Conservation (phyloP, 2,888 invertebrate species). For the Gryllus longicercus region DNA sequence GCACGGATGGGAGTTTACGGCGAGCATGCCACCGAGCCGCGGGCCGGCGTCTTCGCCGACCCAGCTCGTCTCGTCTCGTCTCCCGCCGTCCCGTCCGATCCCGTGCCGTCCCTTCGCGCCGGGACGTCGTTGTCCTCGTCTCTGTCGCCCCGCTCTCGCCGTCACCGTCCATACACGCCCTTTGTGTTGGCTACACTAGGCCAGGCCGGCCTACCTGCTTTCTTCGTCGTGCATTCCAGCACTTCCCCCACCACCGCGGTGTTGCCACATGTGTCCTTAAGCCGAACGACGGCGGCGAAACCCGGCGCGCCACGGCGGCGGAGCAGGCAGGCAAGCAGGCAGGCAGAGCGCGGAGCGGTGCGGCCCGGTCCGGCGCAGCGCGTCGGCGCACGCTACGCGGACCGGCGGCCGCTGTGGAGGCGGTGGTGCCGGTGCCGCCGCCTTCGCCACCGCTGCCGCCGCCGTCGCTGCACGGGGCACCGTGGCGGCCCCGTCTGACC, state of each 20-base stretch:
- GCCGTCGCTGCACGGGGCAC: not conserved
- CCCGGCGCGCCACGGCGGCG: too few relatives aligned
- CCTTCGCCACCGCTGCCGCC: not conserved
- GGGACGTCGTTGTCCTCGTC: not conserved
- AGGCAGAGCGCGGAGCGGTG: not conserved
- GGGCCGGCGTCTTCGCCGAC: not conserved
- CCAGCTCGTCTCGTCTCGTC: not conserved
- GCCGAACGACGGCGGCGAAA: not conserved
- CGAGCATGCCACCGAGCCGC: too few relatives aligned
- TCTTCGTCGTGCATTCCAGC: constrained; percentile 6
- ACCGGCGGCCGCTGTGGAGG: not conserved
- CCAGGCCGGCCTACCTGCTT: not conserved
- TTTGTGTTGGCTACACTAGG: constrained; percentile 3
- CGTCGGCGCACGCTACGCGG: not conserved
- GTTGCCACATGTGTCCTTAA: constrained; percentile 6
- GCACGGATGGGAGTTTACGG: too few relatives aligned
- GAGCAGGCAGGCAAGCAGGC: too few relatives aligned
- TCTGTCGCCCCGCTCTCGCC: not conserved
- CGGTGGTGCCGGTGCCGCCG: not conserved
- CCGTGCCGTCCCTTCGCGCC: not conserved
- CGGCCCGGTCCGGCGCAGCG: not conserved
- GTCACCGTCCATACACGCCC: not conserved
- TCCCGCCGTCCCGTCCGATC: not conserved
- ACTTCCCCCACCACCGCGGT: not conserved
- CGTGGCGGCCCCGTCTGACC: not conserved